Evolutionary conservation across 2,113 vertebrate species (phyloP).

Genomic region (Thamnophis sirtalis): DNA sequence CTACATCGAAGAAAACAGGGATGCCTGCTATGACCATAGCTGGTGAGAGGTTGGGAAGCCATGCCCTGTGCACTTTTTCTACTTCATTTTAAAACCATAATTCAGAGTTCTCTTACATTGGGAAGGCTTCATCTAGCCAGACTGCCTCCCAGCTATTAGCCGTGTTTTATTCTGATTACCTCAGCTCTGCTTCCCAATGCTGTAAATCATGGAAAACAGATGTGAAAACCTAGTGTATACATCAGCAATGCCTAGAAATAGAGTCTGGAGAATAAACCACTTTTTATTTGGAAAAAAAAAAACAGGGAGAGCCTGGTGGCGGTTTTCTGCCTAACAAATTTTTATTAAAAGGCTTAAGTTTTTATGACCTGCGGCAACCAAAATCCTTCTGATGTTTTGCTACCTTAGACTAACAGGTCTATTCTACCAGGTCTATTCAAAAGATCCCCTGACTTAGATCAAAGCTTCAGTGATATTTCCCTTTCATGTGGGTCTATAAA

Average conservation of each 20-base stretch:
- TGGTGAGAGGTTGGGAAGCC: neutral
- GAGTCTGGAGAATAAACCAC: neutral
- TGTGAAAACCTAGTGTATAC: neutral
- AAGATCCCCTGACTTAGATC: neutral
- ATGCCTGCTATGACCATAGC: neutral
- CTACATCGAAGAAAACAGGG: neutral
- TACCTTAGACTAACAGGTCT: neutral
- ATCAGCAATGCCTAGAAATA: neutral
- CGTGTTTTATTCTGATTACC: neutral
- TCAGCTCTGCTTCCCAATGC: neutral
- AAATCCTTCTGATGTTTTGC: neutral
- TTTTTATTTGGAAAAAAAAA: neutral
- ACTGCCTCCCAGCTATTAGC: neutral
- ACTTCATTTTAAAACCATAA: neutral
- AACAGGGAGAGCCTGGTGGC: neutral
- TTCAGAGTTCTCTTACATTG: neutral
- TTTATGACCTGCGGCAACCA: neutral
- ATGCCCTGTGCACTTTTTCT: neutral
- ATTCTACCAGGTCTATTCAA: neutral
- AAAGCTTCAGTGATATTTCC: neutral
- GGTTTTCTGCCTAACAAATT: neutral
- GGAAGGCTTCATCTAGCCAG: neutral
- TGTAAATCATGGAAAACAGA: neutral
- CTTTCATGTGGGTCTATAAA: neutral
- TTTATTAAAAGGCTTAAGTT: neutral